Evolutionary conservation across 2,888 invertebrate species (phyloP), one percentile per base, ranked within the genome.

Genomic region (Drosophila peninsularis): DNA sequence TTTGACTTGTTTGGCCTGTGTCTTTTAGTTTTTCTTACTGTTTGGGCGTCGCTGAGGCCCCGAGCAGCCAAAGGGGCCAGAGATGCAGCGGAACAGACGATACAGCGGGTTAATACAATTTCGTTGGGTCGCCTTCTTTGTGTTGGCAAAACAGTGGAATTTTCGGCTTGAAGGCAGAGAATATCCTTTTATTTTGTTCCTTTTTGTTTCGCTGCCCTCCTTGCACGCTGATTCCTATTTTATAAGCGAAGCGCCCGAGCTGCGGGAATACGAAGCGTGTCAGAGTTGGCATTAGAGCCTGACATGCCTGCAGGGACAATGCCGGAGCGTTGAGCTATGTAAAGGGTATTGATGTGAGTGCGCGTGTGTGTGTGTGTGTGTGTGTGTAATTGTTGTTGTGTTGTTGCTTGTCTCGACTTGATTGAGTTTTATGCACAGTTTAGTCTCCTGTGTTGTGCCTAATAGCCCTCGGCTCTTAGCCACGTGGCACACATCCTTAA

Each of bases 251-350:
- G 50, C 68, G 62, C 63, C 32, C 6, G 32, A 68, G 66, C 71
- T 44, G 24, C 52, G 80, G 78, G 80, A 75, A 68, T 72, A 62
- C 36, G 61, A 64, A 87, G 85, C 88, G 89, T 89, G 90, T 85
- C 90, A 90, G 81, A 74, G 90, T 82, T 86, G 84, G 86, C 82
- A 88, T 90, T 88, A 88, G 84, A 83, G 86, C 81, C 82, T 89
- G 89, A 90, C 88, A 90, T 88, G 83, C 84, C 91, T 89, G 79
- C 62, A 79, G 88, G 90, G 88, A 85, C 76, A 85, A 72, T 70
- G 71, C 36, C 61, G 60, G 37, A 71, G 67, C 84, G 74, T 71
- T 62, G 70, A 72, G 82, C 68, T 84, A 71, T 79, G 81, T 81
- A 81, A 76, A 76, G 76, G 70, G 65, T 75, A 85, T 75, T 80